Evolutionary conservation across 2,888 invertebrate species (phyloP).

Genomic region (Phortica magna): DNA sequence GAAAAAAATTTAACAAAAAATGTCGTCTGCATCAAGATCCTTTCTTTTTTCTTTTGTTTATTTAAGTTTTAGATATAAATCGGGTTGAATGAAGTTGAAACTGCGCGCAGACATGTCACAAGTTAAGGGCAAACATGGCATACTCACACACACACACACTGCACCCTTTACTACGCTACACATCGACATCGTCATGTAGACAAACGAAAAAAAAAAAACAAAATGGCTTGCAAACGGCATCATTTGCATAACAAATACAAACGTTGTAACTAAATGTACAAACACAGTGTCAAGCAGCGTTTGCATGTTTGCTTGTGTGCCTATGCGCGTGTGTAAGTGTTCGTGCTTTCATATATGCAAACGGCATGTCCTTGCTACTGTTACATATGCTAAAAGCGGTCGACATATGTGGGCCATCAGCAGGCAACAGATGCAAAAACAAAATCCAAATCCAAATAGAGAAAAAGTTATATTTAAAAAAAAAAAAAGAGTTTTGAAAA

Average conservation of each 20-base stretch:
- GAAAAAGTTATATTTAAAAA: background rate
- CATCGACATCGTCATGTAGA: conserved; percentile 38
- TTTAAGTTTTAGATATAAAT: conserved; percentile 19
- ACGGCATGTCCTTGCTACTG: conserved; percentile 64
- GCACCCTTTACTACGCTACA: conserved; percentile 10
- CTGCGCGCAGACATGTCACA: conserved; percentile 11
- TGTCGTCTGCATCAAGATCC: background rate
- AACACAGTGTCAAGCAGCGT: conserved; percentile 32
- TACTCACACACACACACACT: background rate
- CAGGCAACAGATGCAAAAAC: conserved; percentile 4
- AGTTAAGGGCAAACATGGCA: conserved; percentile 23
- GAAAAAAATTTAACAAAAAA: no score
- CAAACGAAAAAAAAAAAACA: conserved; percentile 28
- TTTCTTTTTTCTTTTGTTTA: conserved; percentile 11
- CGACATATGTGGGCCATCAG: conserved; percentile 47
- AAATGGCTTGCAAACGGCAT: conserved; percentile 56
- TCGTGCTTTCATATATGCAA: conserved; percentile 7
- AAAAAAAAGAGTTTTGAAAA: conserved; percentile 3
- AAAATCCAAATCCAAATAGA: background rate
- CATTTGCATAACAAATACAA: conserved; percentile 70
- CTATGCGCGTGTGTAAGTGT: background rate
- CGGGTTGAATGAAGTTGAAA: background rate
- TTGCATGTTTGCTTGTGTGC: conserved; percentile 26
- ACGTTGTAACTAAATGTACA: conserved; percentile 63
- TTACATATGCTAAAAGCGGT: conserved; percentile 64